Percentiles rank a stretch among this genome's conserved stretches.
phyloP scores from a whole-genome alignment of 2,113 vertebrate genomes.

The Erythrocercus mccallii region DNA sequence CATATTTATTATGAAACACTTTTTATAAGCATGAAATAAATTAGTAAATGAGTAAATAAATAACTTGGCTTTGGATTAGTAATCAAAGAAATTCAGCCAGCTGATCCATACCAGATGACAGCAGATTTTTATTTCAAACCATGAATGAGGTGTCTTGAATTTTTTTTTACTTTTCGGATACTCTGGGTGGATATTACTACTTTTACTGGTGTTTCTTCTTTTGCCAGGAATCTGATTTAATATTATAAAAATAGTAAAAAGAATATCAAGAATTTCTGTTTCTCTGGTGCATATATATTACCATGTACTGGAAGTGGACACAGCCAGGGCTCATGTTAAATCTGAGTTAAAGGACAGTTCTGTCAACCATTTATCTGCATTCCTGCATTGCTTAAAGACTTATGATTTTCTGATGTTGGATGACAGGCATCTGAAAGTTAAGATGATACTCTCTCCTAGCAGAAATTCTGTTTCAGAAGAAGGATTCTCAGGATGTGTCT shows the following conservation, averaged over 20 bases:
- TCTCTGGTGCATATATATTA: background rate
- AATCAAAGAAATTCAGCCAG: constrained; percentile 22
- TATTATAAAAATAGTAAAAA: background rate
- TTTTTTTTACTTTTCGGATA: constrained; percentile 18
- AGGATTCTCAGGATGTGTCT: background rate
- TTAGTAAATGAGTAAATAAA: constrained; percentile 43
- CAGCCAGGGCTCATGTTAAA: background rate
- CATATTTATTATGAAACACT: constrained; percentile 52
- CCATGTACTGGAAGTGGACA: background rate
- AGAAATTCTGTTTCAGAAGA: background rate
- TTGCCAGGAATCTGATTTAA: constrained; percentile 1
- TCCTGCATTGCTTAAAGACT: background rate
- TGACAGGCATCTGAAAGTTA: background rate
- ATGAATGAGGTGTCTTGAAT: background rate
- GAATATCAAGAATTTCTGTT: background rate
- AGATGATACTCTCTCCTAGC: background rate
- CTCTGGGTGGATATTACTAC: constrained; percentile 1
- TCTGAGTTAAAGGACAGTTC: background rate
- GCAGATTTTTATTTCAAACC: constrained; percentile 7
- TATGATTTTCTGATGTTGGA: background rate
- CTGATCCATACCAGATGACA: constrained; percentile 24
- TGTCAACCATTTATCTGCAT: background rate
- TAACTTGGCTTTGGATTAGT: background rate
- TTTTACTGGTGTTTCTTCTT: background rate
- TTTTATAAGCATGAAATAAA: constrained; percentile 46